Evolutionary conservation across 2,113 vertebrate species (phyloP), one percentile per base, ranked within the genome.

Genomic region (Planiliza haematocheilus): DNA sequence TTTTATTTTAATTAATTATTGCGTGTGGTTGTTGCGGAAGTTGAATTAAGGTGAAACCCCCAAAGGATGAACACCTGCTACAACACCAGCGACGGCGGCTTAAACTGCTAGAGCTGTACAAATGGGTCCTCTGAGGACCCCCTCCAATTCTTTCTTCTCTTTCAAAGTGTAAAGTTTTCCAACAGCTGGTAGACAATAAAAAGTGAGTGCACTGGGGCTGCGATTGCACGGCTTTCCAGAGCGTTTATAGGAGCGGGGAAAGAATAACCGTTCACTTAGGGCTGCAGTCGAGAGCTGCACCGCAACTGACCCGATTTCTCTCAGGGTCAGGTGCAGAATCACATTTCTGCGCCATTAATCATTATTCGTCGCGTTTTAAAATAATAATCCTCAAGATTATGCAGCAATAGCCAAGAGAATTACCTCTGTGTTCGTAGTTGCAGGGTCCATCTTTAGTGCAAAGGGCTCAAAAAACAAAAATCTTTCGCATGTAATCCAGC

Each of bases 111-210:
- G 69, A 89, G 88, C 89, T 61, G 71, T 86, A 73, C 85, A 85
- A 90, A 90, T 84, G 79, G 84, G 74, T 83, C 81, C 88, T 88
- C 81, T 0, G 83, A 89, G 89, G 84, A 84, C 88, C 63, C n/a
- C 77, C 84, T 79, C 50, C 39, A 20, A 70, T 71, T 79, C 75
- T 85, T 70, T 74, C 82, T 64, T 86, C 86, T 82, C 75, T 81
- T 83, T 86, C 73, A 74, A 79, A 90, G 77, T 72, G 81, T 78
- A 70, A 91, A 83, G 70, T 86, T 89, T 84, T 78, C 74, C 84
- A 91, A 83, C 91, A 93, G 86, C 88, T 91, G 91, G 75, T 74
- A 75, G 79, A 88, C 82, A 78, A 87, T 90, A 88, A 91, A 83
- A 86, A 77, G 66, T 77, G 70, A 83, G 77, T 64, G 77, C 81